Evolutionary conservation across 2,113 vertebrate species (phyloP).

Genomic region (Gavialis gangeticus): DNA sequence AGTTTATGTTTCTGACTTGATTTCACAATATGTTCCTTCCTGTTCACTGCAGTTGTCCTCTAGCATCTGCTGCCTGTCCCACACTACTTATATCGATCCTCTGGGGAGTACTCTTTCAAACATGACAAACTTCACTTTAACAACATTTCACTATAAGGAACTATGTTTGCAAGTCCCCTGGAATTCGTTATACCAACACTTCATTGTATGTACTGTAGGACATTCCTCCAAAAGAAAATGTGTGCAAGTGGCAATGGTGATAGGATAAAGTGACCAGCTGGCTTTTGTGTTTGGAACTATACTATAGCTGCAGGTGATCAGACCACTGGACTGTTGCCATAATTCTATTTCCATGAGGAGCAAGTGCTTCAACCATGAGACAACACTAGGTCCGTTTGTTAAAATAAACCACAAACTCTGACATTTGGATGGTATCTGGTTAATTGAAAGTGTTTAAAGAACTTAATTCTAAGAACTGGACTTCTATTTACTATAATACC

Average conservation of each 20-base stretch:
- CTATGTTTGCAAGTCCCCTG: no score
- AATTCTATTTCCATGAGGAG: not conserved
- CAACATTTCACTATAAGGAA: no score
- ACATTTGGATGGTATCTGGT: not conserved
- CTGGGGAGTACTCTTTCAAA: no score
- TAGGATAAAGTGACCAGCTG: not conserved
- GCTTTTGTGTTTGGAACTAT: not conserved
- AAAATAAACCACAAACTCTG: not conserved
- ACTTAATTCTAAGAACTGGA: not conserved
- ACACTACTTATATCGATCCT: no score
- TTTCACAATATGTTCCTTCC: no score
- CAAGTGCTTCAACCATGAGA: not conserved
- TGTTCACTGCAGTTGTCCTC: no score
- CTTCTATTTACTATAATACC: not conserved
- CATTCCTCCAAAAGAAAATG: not conserved
- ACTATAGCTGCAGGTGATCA: not conserved
- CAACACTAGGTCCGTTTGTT: not conserved
- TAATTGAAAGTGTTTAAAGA: not conserved
- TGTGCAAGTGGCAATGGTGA: not conserved
- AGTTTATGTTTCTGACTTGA: no score
- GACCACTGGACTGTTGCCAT: not conserved
- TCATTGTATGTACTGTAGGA: no score
- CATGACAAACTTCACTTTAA: no score
- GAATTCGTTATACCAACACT: no score
- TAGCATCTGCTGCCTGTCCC: no score